phyloP scores from a whole-genome alignment of 1,140 invertebrate genomes.

The Drosophila orena region DNA sequence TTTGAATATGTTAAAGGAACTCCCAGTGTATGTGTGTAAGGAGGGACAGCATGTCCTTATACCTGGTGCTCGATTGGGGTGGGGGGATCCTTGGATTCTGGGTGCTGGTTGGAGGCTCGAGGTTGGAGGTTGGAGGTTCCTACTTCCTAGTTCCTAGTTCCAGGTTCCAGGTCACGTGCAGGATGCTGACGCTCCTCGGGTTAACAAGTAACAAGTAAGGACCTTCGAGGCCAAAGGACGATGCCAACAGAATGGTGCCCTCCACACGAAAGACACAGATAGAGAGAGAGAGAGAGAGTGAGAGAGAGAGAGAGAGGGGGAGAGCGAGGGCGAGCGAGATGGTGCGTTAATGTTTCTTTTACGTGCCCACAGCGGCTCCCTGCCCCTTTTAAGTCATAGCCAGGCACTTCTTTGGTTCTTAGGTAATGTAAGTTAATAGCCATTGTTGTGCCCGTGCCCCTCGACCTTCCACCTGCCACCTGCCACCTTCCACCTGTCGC shows the following conservation, averaged over 20 bases:
- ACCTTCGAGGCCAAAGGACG: background rate
- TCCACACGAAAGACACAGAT: background rate
- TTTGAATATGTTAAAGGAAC: no score
- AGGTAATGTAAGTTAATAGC: slow-evolving; percentile 79
- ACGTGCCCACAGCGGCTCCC: slow-evolving; percentile 51
- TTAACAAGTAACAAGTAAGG: slow-evolving; percentile 63
- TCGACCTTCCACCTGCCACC: slow-evolving; percentile 6
- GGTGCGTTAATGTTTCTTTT: slow-evolving; percentile 79
- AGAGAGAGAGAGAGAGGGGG: background rate
- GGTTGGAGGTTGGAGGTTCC: background rate
- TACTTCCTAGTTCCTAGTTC: slow-evolving; percentile 7
- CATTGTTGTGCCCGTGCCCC: slow-evolving; percentile 55
- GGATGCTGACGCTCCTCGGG: slow-evolving; percentile 47
- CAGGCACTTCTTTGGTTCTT: slow-evolving; percentile 71
- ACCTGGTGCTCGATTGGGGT: background rate
- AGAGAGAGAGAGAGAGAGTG: background rate
- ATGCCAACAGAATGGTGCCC: background rate
- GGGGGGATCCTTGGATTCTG: background rate
- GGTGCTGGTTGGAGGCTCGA: background rate
- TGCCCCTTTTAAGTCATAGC: background rate
- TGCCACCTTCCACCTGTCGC: no score
- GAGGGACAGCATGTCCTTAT: background rate
- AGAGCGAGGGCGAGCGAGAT: slow-evolving; percentile 2
- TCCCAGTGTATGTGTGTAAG: background rate
- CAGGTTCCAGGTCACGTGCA: slow-evolving; percentile 63